Evolutionary conservation across 2,113 vertebrate species (phyloP).

Genomic region (Tylochromis polylepis): DNA sequence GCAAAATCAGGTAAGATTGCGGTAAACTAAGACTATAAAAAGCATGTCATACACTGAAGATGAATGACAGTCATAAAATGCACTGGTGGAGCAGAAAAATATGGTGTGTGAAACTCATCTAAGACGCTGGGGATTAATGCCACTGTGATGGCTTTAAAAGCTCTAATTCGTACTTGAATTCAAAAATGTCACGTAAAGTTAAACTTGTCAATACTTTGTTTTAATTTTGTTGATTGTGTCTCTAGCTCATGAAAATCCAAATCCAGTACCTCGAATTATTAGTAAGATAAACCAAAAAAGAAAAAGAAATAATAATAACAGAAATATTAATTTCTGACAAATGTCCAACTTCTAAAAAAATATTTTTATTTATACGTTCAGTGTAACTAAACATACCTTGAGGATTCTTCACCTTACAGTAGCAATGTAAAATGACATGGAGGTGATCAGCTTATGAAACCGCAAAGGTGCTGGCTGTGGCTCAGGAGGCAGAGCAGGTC

Average conservation of each 20-base stretch:
- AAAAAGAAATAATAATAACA: not conserved
- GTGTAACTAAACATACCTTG: not conserved
- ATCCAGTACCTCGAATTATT: not conserved
- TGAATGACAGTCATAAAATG: not conserved
- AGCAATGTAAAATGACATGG: not conserved
- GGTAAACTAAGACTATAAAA: not conserved
- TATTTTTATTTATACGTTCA: too few species aligned
- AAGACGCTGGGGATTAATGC: conserved; percentile 1
- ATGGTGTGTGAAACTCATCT: not conserved
- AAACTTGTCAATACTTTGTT: not conserved
- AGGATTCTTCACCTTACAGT: not conserved
- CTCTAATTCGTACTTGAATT: too few species aligned
- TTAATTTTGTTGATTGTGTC: not conserved
- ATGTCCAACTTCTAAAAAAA: not conserved
- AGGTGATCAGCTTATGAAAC: not conserved
- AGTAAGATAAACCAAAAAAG: not conserved
- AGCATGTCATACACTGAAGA: not conserved
- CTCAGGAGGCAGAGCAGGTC: not conserved
- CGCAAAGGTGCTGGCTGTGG: not conserved
- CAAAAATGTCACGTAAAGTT: not conserved
- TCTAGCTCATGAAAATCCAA: not conserved
- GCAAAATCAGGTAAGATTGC: not conserved
- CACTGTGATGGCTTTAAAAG: conserved; percentile 10
- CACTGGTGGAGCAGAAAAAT: not conserved
- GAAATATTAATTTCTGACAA: not conserved